phyloP scores from a whole-genome alignment of 2,113 vertebrate genomes.

The Porphyrio hochstetteri region DNA sequence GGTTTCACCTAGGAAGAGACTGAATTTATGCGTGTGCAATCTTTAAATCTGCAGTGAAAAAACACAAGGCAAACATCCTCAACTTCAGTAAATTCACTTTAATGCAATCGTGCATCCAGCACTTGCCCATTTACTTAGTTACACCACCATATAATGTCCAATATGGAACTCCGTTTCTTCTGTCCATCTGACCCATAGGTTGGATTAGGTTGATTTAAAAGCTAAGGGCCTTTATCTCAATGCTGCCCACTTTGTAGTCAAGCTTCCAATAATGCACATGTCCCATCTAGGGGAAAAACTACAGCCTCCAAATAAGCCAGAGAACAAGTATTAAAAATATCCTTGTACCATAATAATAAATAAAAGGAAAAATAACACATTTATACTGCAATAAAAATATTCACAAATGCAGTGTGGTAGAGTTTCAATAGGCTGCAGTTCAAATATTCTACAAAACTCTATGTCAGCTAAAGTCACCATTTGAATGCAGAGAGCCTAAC shows the following conservation, averaged over 20 bases:
- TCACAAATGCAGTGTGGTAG: not conserved
- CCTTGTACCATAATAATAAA: not conserved
- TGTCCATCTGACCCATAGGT: not conserved
- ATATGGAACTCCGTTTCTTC: not conserved
- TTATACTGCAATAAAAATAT: constrained; percentile 46
- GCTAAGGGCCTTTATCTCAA: not conserved
- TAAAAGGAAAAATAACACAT: constrained; percentile 29
- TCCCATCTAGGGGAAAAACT: not conserved
- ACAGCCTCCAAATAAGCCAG: not conserved
- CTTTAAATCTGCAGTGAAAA: not conserved
- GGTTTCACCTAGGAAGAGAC: not conserved
- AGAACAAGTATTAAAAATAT: not conserved
- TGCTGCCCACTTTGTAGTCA: not conserved
- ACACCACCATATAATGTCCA: not conserved
- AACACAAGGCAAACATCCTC: not conserved
- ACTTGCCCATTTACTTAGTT: not conserved
- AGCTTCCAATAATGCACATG: not conserved
- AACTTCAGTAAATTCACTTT: not conserved
- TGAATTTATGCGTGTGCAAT: not conserved
- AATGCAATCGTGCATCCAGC: not conserved
- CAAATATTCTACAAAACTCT: constrained; percentile 54
- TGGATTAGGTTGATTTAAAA: not conserved
- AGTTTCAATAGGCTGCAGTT: constrained; percentile 51
- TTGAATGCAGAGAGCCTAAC: constrained; percentile 17
- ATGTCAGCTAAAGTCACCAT: constrained; percentile 57